phyloP scores from a whole-genome alignment of 2,888 invertebrate species.

The Ceramica pisi region DNA sequence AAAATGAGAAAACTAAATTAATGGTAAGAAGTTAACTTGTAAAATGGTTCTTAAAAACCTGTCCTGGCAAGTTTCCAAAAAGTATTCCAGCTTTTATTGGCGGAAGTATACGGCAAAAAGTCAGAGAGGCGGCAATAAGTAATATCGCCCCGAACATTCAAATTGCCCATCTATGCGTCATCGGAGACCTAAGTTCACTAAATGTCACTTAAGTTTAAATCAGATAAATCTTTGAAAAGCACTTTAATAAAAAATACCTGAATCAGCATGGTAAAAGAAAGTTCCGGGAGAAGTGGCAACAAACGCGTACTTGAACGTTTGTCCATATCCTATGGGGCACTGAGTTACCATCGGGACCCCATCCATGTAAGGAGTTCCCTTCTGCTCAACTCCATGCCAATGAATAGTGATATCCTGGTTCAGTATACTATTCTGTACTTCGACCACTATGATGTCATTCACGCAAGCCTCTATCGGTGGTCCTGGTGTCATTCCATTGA shows the following conservation, averaged over 20 bases:
- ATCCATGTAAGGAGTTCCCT: constrained; percentile 93
- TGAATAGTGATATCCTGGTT: constrained; percentile 93
- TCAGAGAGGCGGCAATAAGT: background rate
- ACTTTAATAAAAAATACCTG: constrained; percentile 80
- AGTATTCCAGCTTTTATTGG: background rate
- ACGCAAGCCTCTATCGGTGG: constrained; percentile 92
- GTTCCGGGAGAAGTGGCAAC: constrained; percentile 93
- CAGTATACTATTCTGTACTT: constrained; percentile 93
- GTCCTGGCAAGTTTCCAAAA: background rate
- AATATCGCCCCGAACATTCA: background rate
- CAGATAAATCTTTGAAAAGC: background rate
- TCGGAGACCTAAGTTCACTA: background rate
- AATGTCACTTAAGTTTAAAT: background rate
- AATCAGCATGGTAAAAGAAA: constrained; percentile 94
- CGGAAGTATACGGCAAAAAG: background rate
- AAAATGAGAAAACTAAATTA: background rate
- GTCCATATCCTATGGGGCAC: constrained; percentile 93
- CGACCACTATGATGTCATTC: constrained; percentile 94
- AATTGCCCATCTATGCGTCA: background rate
- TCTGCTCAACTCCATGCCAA: constrained; percentile 93
- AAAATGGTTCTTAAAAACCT: background rate
- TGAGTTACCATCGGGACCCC: constrained; percentile 95
- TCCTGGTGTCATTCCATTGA: constrained; percentile 86
- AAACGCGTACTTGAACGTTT: constrained; percentile 93
- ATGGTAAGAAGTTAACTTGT: background rate